A percentile compares a stretch with the other conserved stretches of the same genome.
phyloP scores from a whole-genome alignment of 2,888 invertebrate genomes.

The Seira sanloemensis region DNA sequence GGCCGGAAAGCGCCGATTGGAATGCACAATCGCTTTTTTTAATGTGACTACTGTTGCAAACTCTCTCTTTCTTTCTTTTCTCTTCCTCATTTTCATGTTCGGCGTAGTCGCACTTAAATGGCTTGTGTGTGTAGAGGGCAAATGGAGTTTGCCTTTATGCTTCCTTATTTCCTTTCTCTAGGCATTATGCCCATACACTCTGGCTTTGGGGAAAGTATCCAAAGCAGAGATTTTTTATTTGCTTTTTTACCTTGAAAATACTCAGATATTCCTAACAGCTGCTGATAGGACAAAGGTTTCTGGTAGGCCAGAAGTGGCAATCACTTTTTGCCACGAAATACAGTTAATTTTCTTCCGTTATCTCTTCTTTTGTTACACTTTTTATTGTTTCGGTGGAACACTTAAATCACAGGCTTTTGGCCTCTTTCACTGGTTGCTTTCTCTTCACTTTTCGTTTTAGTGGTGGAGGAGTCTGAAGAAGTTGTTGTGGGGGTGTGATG shows the following conservation, averaged over 20 bases:
- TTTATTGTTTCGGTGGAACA: neutral
- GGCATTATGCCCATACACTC: too few species aligned
- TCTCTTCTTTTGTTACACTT: conserved; percentile 9
- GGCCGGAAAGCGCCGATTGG: conserved; percentile 56
- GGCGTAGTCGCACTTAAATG: too few species aligned
- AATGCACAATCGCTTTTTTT: conserved; percentile 26
- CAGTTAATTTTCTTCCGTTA: conserved; percentile 23
- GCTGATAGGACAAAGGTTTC: conserved; percentile 8
- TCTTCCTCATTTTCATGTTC: too few species aligned
- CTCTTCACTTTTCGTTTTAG: neutral
- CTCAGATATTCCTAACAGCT: conserved; percentile 4
- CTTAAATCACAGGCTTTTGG: too few species aligned
- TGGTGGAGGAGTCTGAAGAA: too few species aligned
- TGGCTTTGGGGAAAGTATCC: too few species aligned
- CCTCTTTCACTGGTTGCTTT: too few species aligned
- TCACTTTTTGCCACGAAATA: conserved; percentile 4
- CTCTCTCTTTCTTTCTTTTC: neutral
- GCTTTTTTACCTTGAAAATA: neutral
- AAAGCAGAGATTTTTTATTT: neutral
- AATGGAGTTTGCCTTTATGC: too few species aligned
- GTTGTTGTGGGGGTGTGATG: too few species aligned
- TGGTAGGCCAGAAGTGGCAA: neutral
- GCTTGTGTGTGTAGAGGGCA: too few species aligned
- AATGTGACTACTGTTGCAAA: conserved; percentile 51
- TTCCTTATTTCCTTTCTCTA: too few species aligned